Conservation (phyloP, 2,797 vertebrate genomes). For the Parauchenoglanis ngamensis region DNA sequence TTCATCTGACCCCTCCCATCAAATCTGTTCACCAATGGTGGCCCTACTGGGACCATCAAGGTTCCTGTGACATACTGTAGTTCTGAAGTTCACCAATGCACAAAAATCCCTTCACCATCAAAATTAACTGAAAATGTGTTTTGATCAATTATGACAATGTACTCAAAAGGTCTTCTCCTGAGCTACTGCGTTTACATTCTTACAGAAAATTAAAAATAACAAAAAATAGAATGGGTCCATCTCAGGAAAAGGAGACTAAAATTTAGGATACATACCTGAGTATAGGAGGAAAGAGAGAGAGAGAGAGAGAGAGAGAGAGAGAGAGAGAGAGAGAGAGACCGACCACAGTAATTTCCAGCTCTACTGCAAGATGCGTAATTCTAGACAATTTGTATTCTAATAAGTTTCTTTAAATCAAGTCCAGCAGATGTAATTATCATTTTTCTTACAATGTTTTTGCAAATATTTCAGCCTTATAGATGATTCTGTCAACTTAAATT, state of each 20-base stretch:
- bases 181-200: not conserved
- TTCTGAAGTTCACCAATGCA: not conserved
- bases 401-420: not conserved
- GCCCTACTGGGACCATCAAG: not conserved
- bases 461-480: not conserved
- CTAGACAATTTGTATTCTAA: not conserved
- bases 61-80: not conserved
- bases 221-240: not conserved
- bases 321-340: not conserved
- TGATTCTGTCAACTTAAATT: not conserved
- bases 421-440: not conserved
- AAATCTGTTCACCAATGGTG: not conserved
- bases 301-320: not conserved
- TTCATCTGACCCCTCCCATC: not conserved
- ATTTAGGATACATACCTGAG: not conserved
- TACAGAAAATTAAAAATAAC: not conserved
- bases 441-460: not conserved
- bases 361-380: not conserved
- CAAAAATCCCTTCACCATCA: not conserved
- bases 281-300: not conserved
- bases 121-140: not conserved
- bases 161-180: not conserved
- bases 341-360: not conserved
- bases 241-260: not conserved
- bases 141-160: not conserved